Percentiles rank a stretch among this genome's conserved stretches.
Evolutionary conservation across 2,888 invertebrate genomes (phyloP).

Genomic region (Globia sparganii): DNA sequence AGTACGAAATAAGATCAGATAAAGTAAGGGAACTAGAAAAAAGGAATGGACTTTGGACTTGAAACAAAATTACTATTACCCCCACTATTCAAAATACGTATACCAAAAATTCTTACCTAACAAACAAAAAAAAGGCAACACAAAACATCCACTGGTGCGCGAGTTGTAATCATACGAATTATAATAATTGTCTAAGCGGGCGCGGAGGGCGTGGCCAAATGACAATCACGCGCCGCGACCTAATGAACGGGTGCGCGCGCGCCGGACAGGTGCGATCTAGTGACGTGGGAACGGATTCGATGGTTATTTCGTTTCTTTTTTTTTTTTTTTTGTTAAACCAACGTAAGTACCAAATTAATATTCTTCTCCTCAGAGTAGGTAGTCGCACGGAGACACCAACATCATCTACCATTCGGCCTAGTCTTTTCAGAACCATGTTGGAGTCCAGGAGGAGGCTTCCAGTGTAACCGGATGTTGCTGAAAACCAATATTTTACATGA

Average conservation of each 20-base stretch:
- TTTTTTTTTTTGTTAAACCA: too few relatives aligned
- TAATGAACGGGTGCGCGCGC: conserved; percentile 88
- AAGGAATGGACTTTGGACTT: not conserved
- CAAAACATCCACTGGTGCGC: conserved; percentile 57
- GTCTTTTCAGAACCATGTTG: too few relatives aligned
- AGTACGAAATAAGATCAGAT: not conserved
- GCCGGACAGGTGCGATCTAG: conserved; percentile 79
- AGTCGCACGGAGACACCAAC: too few relatives aligned
- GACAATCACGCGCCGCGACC: conserved; percentile 88
- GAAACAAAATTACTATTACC: not conserved
- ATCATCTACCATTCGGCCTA: too few relatives aligned
- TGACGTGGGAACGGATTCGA: conserved; percentile 58
- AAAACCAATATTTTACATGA: too few relatives aligned
- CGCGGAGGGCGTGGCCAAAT: conserved; percentile 84
- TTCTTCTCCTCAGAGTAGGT: not conserved
- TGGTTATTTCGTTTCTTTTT: too few relatives aligned
- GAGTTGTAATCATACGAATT: conserved; percentile 86
- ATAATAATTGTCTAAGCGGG: conserved; percentile 86
- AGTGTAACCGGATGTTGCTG: too few relatives aligned
- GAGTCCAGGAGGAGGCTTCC: too few relatives aligned
- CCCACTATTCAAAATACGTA: not conserved
- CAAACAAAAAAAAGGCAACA: conserved; percentile 32
- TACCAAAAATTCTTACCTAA: conserved; percentile 58
- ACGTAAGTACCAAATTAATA: not conserved
- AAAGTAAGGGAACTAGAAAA: not conserved